Conservation (phyloP, 2,797 vertebrate genomes). For the Dermochelys coriacea region DNA sequence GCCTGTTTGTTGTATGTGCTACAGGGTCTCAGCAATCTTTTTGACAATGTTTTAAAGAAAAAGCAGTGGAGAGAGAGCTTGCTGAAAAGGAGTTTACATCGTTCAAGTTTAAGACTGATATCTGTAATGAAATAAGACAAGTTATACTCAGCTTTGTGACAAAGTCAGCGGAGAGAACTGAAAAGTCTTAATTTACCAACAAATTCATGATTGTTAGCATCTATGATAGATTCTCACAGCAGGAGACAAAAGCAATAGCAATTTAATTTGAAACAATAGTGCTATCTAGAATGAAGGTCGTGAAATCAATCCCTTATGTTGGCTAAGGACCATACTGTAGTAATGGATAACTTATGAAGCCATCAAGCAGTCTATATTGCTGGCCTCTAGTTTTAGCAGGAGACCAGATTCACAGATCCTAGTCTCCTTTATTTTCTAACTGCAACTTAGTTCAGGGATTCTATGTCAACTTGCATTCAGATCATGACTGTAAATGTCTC, state of each 20-base stretch:
- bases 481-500: fast-evolving
- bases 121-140: neutral
- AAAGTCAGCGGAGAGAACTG: neutral
- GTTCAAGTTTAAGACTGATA: neutral
- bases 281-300: neutral
- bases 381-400: neutral
- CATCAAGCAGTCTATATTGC: neutral
- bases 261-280: neutral
- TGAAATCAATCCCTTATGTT: fast-evolving
- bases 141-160: neutral
- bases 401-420: neutral
- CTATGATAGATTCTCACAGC: neutral
- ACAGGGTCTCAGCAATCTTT: neutral
- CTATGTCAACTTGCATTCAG: neutral
- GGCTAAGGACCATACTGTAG: neutral
- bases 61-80: neutral
- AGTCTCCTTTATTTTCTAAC: fast-evolving
- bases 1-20: neutral
- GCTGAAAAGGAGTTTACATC: neutral
- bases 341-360: neutral
- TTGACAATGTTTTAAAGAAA: neutral
- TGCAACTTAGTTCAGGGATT: neutral
- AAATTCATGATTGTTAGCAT: neutral
- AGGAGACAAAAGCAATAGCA: neutral
- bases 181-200: neutral